Conservation (phyloP, 2,888 invertebrate species). For the Spodoptera picta region DNA sequence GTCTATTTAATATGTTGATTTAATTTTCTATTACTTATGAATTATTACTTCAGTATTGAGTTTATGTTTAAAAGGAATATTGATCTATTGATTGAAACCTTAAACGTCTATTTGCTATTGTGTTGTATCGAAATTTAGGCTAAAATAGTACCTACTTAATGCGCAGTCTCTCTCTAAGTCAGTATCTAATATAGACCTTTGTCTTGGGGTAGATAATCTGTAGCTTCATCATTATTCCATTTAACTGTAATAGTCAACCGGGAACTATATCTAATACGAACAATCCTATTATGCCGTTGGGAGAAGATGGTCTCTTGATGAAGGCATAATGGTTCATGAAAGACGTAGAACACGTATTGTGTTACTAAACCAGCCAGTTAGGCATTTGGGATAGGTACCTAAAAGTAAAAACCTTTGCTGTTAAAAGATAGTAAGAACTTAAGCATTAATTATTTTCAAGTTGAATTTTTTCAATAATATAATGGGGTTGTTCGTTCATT, state of each 20-base stretch:
- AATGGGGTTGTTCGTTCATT: constrained; percentile 5
- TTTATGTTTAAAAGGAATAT: too few species aligned
- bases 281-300: constrained; percentile 41
- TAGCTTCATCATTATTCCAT: constrained; percentile 26
- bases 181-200: constrained; percentile 6
- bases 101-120: too few species aligned
- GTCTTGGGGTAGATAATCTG: constrained; percentile 28
- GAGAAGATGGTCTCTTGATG: constrained; percentile 28
- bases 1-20: constrained; percentile 8
- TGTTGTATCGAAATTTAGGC: too few species aligned
- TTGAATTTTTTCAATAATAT: background rate
- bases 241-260: constrained; percentile 33
- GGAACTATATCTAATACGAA: constrained; percentile 33
- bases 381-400: background rate
- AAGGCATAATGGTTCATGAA: constrained; percentile 27
- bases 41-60: background rate
- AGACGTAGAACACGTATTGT: background rate
- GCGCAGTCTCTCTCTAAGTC: too few species aligned
- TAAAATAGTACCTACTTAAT: too few species aligned
- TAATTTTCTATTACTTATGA: background rate
- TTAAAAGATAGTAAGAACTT: background rate
- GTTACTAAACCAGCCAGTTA: too few species aligned
- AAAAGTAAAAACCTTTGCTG: background rate
- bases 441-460: background rate
- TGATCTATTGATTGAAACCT: too few species aligned